These are phyloP conservation scores for Lochmaea capreae DNA, from an alignment of 2,888 invertebrate species.

Conservation along the genomic window DNA sequence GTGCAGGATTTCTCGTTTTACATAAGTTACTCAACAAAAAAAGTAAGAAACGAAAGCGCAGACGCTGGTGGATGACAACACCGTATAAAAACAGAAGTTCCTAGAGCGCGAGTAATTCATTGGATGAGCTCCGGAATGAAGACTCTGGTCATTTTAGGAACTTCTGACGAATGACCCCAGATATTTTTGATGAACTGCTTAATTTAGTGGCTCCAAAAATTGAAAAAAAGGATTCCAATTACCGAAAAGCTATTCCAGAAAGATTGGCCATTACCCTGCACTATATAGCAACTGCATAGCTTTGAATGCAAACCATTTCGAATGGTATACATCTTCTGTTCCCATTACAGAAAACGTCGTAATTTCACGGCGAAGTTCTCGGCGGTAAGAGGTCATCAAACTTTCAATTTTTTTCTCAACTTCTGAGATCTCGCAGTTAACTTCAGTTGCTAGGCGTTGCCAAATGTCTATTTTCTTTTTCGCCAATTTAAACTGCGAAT, in stretches of 20 bases:
- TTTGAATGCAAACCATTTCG: conserved; percentile 14
- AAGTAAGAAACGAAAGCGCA: too few relatives aligned
- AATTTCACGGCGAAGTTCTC: neutral
- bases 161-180: neutral
- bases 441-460: neutral
- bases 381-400: neutral
- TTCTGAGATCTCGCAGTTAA: neutral
- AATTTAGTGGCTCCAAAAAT: neutral
- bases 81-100: neutral
- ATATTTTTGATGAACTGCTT: neutral
- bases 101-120: neutral
- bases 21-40: too few relatives aligned
- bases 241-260: neutral
- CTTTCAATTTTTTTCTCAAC: neutral
- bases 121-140: neutral
- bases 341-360: conserved; percentile 8
- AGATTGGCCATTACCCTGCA: too few relatives aligned
- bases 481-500: conserved; percentile 3
- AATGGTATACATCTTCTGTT: neutral
- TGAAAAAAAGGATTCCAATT: neutral
- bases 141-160: neutral
- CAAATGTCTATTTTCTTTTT: conserved; percentile 5
- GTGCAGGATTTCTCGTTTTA: too few relatives aligned
- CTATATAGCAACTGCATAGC: neutral
- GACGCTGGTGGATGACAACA: too few relatives aligned